Base-by-base conservation (phyloP, 2,888 invertebrate genomes). In the Allacma fusca region DNA sequence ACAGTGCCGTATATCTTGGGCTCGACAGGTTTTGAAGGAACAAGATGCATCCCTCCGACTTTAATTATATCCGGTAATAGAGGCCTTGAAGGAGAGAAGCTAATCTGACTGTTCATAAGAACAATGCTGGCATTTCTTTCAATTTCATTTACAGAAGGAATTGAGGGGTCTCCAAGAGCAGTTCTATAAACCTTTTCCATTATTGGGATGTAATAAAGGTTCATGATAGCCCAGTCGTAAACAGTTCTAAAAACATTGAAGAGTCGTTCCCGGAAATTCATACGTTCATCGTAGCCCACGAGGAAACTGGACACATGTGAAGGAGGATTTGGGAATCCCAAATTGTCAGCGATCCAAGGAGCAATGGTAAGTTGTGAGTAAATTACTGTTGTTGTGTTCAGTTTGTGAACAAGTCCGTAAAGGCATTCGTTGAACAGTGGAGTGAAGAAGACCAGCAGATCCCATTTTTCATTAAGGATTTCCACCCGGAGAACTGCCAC, bases 11-110 rank as follows among this genome's bases (percentile, higher is more conserved):
- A 7, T 21, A 76, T 69, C 65, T 64, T 43, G 75, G 91, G 91
- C 83, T n/a, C n/a, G n/a, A 94, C 88, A 40, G 90, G 89, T 85
- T 91, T 91, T n/a, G 94, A 88, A 62, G 91, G 90, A 83, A 91
- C 92, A 85, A 94, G 94, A 80, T 88, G 88, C 74, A 80, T 76
- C 13, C 80, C 80, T 19, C 80, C 77, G 1, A 77, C 80, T 57
- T 84, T 83, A 29, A 84, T 80, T 7, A 84, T 78, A 57, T 83
- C 81, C 9, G 84, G 83, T 9, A 81, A 75, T 1, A 83, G 67
- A 1, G 85, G 84, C n/a, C 80, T 44, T 4, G 81, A 77, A 26
- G 78, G 62, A 16, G 79, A 77, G 23, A 84, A 80, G 23, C 77
- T 65, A 29, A 79, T 80, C 77, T 85, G 83, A 24, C 81, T 81